Evolutionary conservation across 2,888 invertebrate genomes (phyloP), one percentile per base, ranked within the genome.

Genomic region (Agrotis segetum): DNA sequence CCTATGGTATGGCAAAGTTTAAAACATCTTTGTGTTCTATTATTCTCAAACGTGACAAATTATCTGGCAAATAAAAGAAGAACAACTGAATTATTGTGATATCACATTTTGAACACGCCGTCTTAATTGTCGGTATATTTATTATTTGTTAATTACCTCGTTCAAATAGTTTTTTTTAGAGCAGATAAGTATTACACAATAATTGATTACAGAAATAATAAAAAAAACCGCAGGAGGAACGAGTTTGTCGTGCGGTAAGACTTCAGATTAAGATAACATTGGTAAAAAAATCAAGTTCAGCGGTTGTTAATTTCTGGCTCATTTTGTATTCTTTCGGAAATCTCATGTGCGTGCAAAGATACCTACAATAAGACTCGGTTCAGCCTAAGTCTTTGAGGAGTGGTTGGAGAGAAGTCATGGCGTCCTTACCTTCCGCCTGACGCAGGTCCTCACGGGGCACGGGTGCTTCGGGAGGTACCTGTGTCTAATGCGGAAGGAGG

Each of bases 121-220:
- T n/a, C 1, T n/a, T n/a, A n/a, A 2, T 0, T 47, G 34, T 16
- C 1, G 5, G 14, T 55, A n/a, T 46, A 6, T 44, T 56, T 68
- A 64, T 52, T 59, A 14, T 47, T 63, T 44, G 5, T 19, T 19
- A 64, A 29, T 11, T 19, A 64, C 40, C 44, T 46, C 34, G 40
- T 19, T n/a, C 7, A n/a, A 66, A 46, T n/a, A 50, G 17, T n/a
- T 17, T 56, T 52, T n/a, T 44, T 4, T 49, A 4, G 6, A 19
- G 16, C 2, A 21, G 66, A 34, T 55, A 47, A 46, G 29, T 66
- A 68, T 47, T 52, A 29, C 50, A 52, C 19, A 63, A 67, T 40
- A 40, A 13, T 67, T 40, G n/a, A 44, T 24, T 24, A 40, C 1
- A 24, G 0, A 62, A 62, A 49, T 34, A 16, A 61, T 49, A 49